Evolutionary conservation across 2,113 vertebrate genomes (phyloP), one percentile per base, ranked within the genome.

Genomic region (Ploceus nigricollis): DNA sequence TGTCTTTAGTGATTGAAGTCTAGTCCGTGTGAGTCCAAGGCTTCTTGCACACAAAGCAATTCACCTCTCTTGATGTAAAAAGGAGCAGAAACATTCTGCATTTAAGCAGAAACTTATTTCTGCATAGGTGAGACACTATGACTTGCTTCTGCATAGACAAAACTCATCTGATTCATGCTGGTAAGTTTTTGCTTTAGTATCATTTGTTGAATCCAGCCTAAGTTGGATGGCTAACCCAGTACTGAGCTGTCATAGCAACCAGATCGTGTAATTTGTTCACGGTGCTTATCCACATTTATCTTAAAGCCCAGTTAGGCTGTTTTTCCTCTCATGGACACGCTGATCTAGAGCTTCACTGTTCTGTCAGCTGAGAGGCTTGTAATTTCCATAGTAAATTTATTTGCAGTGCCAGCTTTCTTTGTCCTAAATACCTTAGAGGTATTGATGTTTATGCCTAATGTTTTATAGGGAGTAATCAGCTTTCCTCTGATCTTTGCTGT

Each of bases 171-270:
- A 33, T 92, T 45, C 0, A 0, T 40, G 35, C 54, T 66, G 47
- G 2, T 89, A 90, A 86, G 42, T 75, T 94, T 92, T 82, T 86
- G 76, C 89, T 88, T 69, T 68, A 80, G 24, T 53, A 71, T 83
- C 42, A 37, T 65, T 64, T 89, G 64, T 60, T 92, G 77, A 91
- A 91, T 89, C 44, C n/a, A 91, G 31, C 28, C 63, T 61, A 85
- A 66, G 50, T 80, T 93, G 92, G 75, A 40, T 35, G 40, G 85
- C 66, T 92, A 90, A 72, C 75, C 71, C 53, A 80, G 88, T 30
- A 76, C 69, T 71, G 72, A 96, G 87, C 93, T 97, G 95, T 95
- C 95, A 97, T 91, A 91, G 96, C 93, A 97, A 95, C 93, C 81
- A 61, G 91, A 92, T 94, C 6, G 7, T 93, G 87, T 84, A 75